phyloP scores from a whole-genome alignment of 2,797 vertebrate genomes.

The Peromyscus nudipes region DNA sequence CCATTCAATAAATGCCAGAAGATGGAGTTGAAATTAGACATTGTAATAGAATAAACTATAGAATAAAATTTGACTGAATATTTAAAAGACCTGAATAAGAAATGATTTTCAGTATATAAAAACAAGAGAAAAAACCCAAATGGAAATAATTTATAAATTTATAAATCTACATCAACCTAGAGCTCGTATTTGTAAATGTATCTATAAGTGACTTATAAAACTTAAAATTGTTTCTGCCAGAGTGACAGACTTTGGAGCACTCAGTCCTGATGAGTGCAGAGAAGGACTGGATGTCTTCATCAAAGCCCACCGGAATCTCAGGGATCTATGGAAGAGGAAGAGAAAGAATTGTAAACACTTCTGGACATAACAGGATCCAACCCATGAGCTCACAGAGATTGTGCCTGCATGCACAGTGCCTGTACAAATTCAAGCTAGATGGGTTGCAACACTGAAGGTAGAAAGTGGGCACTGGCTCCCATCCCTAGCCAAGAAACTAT shows the following conservation, averaged over 20 bases:
- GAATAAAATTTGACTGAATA: neutral
- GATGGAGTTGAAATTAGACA: conserved; percentile 1
- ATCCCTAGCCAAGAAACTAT: neutral
- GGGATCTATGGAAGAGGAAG: neutral
- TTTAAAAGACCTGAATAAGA: conserved; percentile 21
- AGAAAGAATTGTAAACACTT: neutral
- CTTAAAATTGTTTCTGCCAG: neutral
- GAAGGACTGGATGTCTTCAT: neutral
- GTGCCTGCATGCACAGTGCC: neutral
- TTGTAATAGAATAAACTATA: conserved; percentile 18
- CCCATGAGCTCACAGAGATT: neutral
- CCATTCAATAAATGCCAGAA: neutral
- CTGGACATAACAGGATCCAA: neutral
- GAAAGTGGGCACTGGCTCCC: neutral
- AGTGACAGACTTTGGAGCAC: neutral
- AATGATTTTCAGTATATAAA: conserved; percentile 25
- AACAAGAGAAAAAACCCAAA: conserved; percentile 21
- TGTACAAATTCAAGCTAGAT: neutral
- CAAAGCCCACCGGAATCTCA: neutral
- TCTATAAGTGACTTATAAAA: neutral
- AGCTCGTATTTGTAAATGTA: neutral
- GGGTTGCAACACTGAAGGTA: neutral
- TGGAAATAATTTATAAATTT: conserved; percentile 2
- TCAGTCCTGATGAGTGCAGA: neutral
- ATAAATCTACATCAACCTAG: neutral